Evolutionary conservation across 37 sponge, comb jelly and placozoan species (phyloP).

Genomic region (Bolinopsis microptera): DNA sequence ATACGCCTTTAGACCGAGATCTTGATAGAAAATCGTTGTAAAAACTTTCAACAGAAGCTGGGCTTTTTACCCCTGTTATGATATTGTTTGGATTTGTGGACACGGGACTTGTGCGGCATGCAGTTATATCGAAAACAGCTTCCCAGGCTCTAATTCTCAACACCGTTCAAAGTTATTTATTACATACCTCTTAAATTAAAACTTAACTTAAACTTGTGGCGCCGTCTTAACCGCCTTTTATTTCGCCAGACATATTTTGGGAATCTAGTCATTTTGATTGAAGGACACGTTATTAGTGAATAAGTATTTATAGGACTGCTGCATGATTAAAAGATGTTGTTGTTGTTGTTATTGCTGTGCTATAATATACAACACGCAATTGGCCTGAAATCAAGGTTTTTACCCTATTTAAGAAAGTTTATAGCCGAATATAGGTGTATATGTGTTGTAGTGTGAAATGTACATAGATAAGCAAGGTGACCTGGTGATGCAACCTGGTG

Average conservation of each 20-base stretch:
- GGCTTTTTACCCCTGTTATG: too few relatives aligned
- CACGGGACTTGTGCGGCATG: too few relatives aligned
- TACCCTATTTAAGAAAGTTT: not conserved
- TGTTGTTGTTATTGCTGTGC: not conserved
- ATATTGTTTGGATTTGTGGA: too few relatives aligned
- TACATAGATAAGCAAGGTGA: not conserved
- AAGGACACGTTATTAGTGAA: not conserved
- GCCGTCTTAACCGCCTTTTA: not conserved
- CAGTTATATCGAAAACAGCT: too few relatives aligned
- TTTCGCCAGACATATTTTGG: not conserved
- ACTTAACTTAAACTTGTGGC: not conserved
- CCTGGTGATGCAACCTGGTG: not conserved
- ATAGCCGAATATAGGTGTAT: slow-evolving; percentile 19
- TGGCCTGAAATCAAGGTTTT: not conserved
- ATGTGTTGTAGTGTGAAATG: not conserved
- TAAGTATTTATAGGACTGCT: not conserved
- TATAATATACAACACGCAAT: not conserved
- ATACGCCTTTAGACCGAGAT: too few relatives aligned
- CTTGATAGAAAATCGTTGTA: too few relatives aligned
- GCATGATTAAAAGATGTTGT: not conserved
- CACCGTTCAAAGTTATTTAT: not conserved
- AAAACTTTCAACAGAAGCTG: too few relatives aligned
- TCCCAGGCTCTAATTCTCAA: not conserved
- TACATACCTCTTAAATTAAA: not conserved
- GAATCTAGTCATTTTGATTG: not conserved